Evolutionary conservation across 2,888 invertebrate species (phyloP), one percentile per base, ranked within the genome.

Genomic region (Bedellia somnulentella): DNA sequence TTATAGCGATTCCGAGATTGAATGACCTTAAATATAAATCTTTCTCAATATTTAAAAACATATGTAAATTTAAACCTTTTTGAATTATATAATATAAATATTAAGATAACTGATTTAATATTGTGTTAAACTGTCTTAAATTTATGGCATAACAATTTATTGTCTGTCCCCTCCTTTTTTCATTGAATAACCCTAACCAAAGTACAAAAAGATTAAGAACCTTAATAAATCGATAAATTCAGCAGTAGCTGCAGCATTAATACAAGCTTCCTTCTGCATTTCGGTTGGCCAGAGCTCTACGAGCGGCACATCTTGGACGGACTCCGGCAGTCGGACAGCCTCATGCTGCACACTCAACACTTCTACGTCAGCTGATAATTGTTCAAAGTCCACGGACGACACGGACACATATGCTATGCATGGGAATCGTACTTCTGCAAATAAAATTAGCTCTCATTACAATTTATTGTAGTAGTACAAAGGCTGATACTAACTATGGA

Each of bases 271-370:
- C 16, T 57, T 40, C 45, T 86, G 86, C n/a, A 76, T 66, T 11
- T 59, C 73, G 0, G 83, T 83, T 0, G 84, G 83, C 79, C 83
- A 85, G 1, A 86, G 53, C 36, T 86, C 81, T 2, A 77, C 59
- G 2, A 86, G 44, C 0, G 82, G 80, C 0, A 77, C 64, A 21
- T 82, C 82, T n/a, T 70, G 60, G 27, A 83, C 79, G 8, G 66
- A 61, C 32, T 81, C 81, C 0, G 83, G 82, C 26, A 85, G 48
- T 2, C 77, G 70, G 15, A 83, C 78, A 0, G 81, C 57, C 38
- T 80, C 82, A 43, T 84, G 84, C 45, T 84, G 83, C 0, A 85
- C 84, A 3, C 82, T 82, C 2, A 80, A 48, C 1, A 85, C 78
- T 31, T 79, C 80, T 1, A 84, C 79, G 18, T 70, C 49, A 1